These are phyloP conservation scores for Acanthacorydalis orientalis DNA, from an alignment of 2,888 invertebrate species.

Conservation along the genomic window DNA sequence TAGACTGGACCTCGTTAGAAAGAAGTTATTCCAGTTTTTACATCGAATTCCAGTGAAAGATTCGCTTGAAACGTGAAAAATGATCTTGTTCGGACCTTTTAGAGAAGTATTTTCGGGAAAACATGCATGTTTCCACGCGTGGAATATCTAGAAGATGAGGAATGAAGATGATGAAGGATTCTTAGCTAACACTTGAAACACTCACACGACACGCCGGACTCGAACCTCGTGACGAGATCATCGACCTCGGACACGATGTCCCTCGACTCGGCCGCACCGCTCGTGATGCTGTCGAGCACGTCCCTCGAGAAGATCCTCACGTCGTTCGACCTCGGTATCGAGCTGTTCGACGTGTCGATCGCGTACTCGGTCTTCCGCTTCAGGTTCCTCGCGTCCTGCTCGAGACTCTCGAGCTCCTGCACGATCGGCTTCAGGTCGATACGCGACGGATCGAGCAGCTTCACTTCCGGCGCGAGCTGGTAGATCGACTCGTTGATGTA, in stretches of 20 bases:
- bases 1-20: too few species aligned
- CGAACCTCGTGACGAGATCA: conserved; percentile 54
- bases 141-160: too few species aligned
- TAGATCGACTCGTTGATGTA: conserved; percentile 62
- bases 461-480: conserved; percentile 48
- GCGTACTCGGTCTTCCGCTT: conserved; percentile 43
- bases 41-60: too few species aligned
- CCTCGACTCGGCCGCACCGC: conserved; percentile 36
- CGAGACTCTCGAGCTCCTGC: conserved; percentile 39
- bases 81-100: too few species aligned
- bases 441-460: conserved; percentile 43
- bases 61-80: too few species aligned
- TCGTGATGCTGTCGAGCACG: conserved; percentile 32
- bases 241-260: conserved; percentile 54
- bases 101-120: too few species aligned
- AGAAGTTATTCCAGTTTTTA: too few species aligned
- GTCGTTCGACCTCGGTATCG: conserved; percentile 34
- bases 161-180: too few species aligned
- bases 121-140: too few species aligned
- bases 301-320: conserved; percentile 34
- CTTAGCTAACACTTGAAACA: too few species aligned
- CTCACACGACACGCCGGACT: conserved; percentile 34
- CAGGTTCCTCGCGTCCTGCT: conserved; percentile 44
- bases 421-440: conserved; percentile 49
- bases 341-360: conserved; percentile 41